A percentile compares a stretch with the other conserved stretches of the same genome.
Evolutionary conservation across 2,113 vertebrate species (phyloP).

Genomic region (Sphaerodactylus townsendi): DNA sequence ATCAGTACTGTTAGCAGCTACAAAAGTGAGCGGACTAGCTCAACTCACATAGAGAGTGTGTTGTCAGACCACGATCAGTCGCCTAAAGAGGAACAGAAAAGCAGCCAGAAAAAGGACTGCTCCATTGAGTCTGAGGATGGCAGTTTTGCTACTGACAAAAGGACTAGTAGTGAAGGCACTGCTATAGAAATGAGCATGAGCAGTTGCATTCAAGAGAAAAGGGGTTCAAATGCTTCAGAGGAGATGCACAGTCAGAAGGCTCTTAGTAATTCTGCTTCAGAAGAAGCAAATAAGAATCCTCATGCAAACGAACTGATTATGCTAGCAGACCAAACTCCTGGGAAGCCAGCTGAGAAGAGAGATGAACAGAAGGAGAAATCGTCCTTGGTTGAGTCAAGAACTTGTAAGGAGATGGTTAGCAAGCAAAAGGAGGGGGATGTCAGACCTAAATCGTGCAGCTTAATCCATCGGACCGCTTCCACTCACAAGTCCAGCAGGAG

Average conservation of each 20-base stretch:
- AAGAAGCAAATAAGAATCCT: constrained; percentile 97
- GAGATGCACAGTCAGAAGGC: constrained; percentile 67
- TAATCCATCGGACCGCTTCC: constrained; percentile 83
- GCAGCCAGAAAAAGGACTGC: constrained; percentile 59
- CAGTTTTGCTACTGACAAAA: constrained; percentile 72
- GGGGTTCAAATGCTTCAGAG: constrained; percentile 56
- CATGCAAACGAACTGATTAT: constrained; percentile 91
- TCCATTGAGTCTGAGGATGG: constrained; percentile 72
- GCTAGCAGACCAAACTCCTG: constrained; percentile 66
- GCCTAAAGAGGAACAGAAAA: constrained; percentile 78
- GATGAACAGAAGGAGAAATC: constrained; percentile 73
- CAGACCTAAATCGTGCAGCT: constrained; percentile 79
- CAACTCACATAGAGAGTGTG: constrained; percentile 93
- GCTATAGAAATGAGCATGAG: constrained; percentile 60
- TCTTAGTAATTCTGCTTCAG: constrained; percentile 81
- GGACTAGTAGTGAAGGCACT: constrained; percentile 80
- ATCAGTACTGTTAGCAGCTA: constrained; percentile 97
- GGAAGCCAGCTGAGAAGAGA: constrained; percentile 63
- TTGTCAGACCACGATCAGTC: constrained; percentile 83
- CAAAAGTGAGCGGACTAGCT: constrained; percentile 95
- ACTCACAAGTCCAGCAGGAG: constrained; percentile 82
- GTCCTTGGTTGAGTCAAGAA: constrained; percentile 65
- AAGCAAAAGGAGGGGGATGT: constrained; percentile 80
- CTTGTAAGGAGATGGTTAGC: constrained; percentile 71
- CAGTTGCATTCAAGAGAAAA: constrained; percentile 58